These are phyloP conservation scores for Sarcophilus harrisii DNA, from an alignment of 2,797 vertebrate species.

Conservation along the genomic window DNA sequence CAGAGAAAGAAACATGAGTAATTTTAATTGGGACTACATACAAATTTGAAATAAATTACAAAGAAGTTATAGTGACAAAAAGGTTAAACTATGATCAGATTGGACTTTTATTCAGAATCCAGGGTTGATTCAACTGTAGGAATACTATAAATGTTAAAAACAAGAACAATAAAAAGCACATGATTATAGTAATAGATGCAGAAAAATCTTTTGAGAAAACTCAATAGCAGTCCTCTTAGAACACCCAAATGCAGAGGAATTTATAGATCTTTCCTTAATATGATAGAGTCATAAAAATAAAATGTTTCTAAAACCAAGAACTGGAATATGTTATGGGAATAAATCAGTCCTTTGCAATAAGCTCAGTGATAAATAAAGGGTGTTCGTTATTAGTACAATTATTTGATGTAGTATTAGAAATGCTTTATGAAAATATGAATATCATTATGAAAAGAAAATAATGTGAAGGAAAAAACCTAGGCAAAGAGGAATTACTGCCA, in stretches of 20 bases:
- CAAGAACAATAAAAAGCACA: neutral
- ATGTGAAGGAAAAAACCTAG: neutral
- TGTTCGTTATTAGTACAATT: neutral
- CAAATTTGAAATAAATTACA: too few relatives aligned
- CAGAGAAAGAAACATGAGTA: too few relatives aligned
- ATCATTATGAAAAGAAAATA: neutral
- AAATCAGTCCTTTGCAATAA: neutral
- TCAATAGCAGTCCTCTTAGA: neutral
- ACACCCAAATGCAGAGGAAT: neutral
- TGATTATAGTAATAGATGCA: neutral
- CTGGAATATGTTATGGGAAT: neutral
- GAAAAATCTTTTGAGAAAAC: neutral
- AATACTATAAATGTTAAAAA: neutral
- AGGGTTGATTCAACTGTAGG: neutral
- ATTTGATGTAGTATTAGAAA: neutral
- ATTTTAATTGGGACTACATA: too few relatives aligned
- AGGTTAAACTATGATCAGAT: too few relatives aligned
- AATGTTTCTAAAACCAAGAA: neutral
- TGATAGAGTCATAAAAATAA: neutral
- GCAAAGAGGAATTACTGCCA: neutral
- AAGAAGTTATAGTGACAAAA: too few relatives aligned
- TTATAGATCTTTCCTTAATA: neutral
- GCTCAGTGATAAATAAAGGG: neutral
- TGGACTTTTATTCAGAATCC: too few relatives aligned
- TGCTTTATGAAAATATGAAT: neutral